Base-by-base conservation (phyloP, 2,888 invertebrate genomes). In the Brassicogethes aeneus region DNA sequence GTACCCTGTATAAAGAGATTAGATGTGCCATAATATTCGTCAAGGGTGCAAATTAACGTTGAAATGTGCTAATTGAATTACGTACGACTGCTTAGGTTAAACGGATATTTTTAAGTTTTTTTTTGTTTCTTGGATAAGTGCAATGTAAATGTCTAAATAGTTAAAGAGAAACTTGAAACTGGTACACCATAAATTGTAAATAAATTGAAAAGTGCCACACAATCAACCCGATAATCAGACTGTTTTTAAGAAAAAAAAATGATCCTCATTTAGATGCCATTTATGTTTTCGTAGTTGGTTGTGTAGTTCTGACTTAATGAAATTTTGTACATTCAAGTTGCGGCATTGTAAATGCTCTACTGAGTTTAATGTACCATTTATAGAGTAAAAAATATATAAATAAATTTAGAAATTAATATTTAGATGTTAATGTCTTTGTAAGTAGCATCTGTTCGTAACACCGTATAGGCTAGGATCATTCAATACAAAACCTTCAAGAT, bases 401-500 rank as follows among this genome's bases (percentile, higher is more conserved):
- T 65, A 62, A 57, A 64, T 59, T 57, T 65, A 64, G 62, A 61
- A 61, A 57, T 60, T 55, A 64, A 64, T 64, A 64, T 64, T 62
- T 68, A 68, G 67, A 61, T 68, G 68, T 68, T 68, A 69, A 53
- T 63, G 67, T 69, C 67, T 67, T 69, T 69, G 69, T 69, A 69
- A 69, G 68, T 69, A 69, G 68, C 66, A 64, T 62, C 61, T 69
- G 66, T 68, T 68, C 68, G 67, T 69, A 69, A 68, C 62, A 69
- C 60, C 65, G 62, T 66, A 55, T 66, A 65, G 63, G 63, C 55
- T 63, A 65, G 64, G 61, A 61, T 64, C 60, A 66, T 68, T 68
- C 65, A 68, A 68, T 66, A 66, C 61, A 66, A 62, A 57, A 64
- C 61, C 56, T 55, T 62, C 57, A 62, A 53, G 46, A 60, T 52